A percentile compares a stretch with the other conserved stretches of the same genome.
phyloP scores from a whole-genome alignment of 2,888 invertebrate genomes.

The Trimorus sp. region DNA sequence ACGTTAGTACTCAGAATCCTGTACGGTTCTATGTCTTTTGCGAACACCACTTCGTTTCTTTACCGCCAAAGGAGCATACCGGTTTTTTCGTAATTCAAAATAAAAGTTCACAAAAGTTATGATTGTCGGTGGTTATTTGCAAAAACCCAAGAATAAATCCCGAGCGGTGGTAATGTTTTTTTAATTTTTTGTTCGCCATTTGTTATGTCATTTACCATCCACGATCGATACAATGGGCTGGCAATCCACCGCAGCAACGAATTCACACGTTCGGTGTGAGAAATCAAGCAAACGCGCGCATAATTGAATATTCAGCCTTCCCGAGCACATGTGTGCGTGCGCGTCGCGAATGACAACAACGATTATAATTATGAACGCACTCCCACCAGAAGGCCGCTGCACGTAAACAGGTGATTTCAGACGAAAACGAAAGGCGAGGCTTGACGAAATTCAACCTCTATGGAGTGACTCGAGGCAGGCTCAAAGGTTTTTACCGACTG shows the following conservation, averaged over 20 bases:
- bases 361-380: constrained; percentile 65
- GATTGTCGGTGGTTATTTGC: too few species aligned
- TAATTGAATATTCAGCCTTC: constrained; percentile 61
- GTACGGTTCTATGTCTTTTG: too few species aligned
- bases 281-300: constrained; percentile 37
- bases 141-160: neutral
- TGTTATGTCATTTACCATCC: too few species aligned
- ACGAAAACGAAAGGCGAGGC: constrained; percentile 40
- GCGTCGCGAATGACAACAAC: constrained; percentile 61
- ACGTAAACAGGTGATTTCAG: constrained; percentile 54
- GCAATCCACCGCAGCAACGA: constrained; percentile 23
- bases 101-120: too few species aligned
- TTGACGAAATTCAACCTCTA: too few species aligned
- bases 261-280: constrained; percentile 49
- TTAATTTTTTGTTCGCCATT: neutral
- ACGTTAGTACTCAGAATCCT: too few species aligned
- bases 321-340: constrained; percentile 37
- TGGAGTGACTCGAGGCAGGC: too few species aligned
- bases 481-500: too few species aligned
- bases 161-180: neutral
- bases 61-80: too few species aligned
- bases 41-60: too few species aligned
- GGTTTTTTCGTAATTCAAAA: too few species aligned
- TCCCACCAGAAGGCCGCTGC: constrained; percentile 64
- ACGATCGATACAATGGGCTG: constrained; percentile 16